Conservation (phyloP, 2,113 vertebrate genomes). For the Ammodytes marinus region DNA sequence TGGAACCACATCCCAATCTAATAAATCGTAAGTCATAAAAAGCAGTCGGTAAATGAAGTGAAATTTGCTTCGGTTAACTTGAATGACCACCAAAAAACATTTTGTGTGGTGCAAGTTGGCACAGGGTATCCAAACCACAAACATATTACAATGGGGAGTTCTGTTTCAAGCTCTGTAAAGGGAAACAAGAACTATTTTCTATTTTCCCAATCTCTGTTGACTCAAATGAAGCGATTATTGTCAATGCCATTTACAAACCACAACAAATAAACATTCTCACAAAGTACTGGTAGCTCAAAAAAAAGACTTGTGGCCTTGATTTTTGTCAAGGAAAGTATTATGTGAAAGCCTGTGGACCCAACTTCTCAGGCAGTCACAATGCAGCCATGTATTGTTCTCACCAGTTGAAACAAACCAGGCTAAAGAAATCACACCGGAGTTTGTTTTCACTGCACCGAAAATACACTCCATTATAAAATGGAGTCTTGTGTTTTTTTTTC, state of each 20-base stretch:
- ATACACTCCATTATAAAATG: background rate
- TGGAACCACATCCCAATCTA: background rate
- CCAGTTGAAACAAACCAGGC: background rate
- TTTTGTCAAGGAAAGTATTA: background rate
- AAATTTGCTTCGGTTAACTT: slow-evolving; percentile 18
- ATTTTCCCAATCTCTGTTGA: background rate
- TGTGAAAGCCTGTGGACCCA: background rate
- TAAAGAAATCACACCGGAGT: background rate
- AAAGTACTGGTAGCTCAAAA: background rate
- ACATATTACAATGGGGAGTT: background rate
- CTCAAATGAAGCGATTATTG: background rate
- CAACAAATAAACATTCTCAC: background rate
- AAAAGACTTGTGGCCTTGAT: background rate
- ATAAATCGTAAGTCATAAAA: background rate
- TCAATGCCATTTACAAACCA: background rate
- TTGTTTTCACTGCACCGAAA: background rate
- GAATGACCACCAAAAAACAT: slow-evolving; percentile 20
- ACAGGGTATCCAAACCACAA: slow-evolving; percentile 3
- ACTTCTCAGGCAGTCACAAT: background rate
- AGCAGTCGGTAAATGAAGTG: background rate
- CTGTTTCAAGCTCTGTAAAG: slow-evolving; percentile 14
- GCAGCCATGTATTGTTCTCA: background rate
- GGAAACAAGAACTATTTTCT: background rate
- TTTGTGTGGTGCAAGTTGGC: background rate
- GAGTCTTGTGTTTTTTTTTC: background rate